Evolutionary conservation across 2,797 vertebrate species (phyloP).

Genomic region (Sphenodon punctatus): DNA sequence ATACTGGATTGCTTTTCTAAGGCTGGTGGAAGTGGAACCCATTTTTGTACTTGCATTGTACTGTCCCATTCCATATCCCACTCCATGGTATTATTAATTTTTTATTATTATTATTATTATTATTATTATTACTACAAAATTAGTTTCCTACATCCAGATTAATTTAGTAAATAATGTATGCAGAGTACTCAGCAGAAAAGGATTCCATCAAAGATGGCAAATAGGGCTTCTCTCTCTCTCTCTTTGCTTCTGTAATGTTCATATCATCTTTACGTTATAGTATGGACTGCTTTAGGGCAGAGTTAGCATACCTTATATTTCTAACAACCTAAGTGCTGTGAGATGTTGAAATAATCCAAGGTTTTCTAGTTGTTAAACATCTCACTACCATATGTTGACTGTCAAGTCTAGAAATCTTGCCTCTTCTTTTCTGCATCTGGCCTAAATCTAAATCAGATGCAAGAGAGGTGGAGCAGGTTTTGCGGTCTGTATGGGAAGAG

Average conservation of each 20-base stretch:
- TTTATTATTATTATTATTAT: too few relatives aligned
- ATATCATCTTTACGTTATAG: neutral
- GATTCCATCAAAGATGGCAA: neutral
- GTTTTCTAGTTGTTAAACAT: slow-evolving; percentile 13
- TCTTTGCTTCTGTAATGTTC: neutral
- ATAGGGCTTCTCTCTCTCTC: neutral
- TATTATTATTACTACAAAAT: too few relatives aligned
- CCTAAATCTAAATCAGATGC: slow-evolving; percentile 63
- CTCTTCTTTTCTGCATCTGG: slow-evolving; percentile 70
- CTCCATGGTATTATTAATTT: neutral
- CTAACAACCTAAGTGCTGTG: neutral
- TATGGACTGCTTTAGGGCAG: neutral
- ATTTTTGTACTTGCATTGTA: neutral
- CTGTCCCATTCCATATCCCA: neutral
- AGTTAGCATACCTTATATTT: neutral
- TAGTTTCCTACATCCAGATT: too few relatives aligned
- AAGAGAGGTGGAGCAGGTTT: slow-evolving; percentile 46
- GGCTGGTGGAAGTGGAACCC: neutral
- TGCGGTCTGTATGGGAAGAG: slow-evolving; percentile 55
- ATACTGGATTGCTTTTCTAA: neutral
- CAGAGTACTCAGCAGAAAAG: neutral
- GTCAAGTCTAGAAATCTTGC: slow-evolving; percentile 63
- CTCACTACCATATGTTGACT: slow-evolving; percentile 46
- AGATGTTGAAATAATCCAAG: slow-evolving; percentile 21
- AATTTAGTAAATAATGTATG: neutral